These are phyloP conservation scores for Aspidoscelis tigris DNA, from an alignment of 2,113 vertebrate genomes.

Conservation along the genomic window DNA sequence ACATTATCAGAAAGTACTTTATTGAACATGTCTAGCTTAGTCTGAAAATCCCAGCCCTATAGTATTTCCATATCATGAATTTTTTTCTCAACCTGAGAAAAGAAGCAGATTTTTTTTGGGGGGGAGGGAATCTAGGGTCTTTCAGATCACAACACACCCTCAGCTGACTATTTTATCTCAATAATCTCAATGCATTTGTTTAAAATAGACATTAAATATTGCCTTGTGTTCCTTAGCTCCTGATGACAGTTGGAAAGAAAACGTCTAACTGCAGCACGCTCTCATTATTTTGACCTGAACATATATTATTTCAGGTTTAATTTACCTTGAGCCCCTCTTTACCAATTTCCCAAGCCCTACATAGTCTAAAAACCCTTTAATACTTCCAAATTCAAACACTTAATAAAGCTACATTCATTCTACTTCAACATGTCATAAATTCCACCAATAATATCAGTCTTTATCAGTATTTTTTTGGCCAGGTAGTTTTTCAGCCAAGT, in stretches of 20 bases:
- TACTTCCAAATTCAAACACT: constrained; percentile 34
- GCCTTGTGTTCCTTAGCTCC: constrained; percentile 31
- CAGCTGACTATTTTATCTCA: background rate
- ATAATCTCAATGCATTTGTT: constrained; percentile 31
- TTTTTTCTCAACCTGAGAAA: constrained; percentile 38
- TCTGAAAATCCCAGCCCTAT: constrained; percentile 42
- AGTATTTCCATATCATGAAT: constrained; percentile 21
- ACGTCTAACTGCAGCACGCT: constrained; percentile 23
- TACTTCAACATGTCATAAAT: constrained; percentile 41
- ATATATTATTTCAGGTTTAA: constrained; percentile 36
- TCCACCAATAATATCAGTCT: constrained; percentile 36
- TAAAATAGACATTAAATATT: constrained; percentile 38
- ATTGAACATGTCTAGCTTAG: constrained; percentile 47
- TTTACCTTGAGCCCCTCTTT: constrained; percentile 40
- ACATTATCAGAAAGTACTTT: constrained; percentile 46
- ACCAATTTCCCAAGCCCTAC: constrained; percentile 16
- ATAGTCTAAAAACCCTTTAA: constrained; percentile 9
- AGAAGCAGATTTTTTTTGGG: constrained; percentile 6
- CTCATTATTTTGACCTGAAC: constrained; percentile 34
- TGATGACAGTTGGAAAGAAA: constrained; percentile 10
- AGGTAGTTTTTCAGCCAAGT: constrained; percentile 42
- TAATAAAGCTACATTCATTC: constrained; percentile 21
- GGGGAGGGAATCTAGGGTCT: background rate
- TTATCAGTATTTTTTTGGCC: constrained; percentile 29
- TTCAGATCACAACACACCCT: constrained; percentile 17